phyloP scores from a whole-genome alignment of 53 echinoderm and acorn worm genomes.

The Holothuria leucospilota region DNA sequence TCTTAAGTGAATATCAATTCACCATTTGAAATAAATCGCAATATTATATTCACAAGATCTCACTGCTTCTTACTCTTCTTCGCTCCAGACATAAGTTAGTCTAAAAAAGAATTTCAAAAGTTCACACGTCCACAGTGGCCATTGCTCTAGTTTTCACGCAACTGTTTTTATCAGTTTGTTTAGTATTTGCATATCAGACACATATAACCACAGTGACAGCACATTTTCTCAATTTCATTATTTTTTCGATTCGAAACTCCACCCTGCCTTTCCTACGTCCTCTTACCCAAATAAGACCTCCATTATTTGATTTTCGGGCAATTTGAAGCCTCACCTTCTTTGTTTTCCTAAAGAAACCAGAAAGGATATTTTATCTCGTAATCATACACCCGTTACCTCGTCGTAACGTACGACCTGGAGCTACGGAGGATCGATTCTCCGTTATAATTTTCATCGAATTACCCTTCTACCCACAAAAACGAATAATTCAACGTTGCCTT shows the following conservation, averaged over 20 bases:
- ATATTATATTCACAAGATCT: too few relatives aligned
- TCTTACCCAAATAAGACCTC: slow-evolving; percentile 53
- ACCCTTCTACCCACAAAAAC: slow-evolving; percentile 45
- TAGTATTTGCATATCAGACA: too few relatives aligned
- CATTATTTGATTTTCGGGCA: slow-evolving; percentile 44
- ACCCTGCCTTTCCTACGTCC: slow-evolving; percentile 33
- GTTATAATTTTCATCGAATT: slow-evolving; percentile 46
- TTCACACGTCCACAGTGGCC: too few relatives aligned
- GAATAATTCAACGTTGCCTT: slow-evolving; percentile 54
- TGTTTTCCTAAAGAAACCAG: slow-evolving; percentile 15
- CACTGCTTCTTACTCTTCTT: too few relatives aligned
- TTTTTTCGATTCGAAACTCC: slow-evolving; percentile 17
- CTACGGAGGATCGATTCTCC: slow-evolving; percentile 22
- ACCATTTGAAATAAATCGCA: too few relatives aligned
- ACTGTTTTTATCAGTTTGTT: too few relatives aligned
- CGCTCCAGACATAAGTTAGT: too few relatives aligned
- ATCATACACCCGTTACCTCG: slow-evolving; percentile 52
- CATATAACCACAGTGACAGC: slow-evolving; percentile 44
- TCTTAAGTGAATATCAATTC: too few relatives aligned
- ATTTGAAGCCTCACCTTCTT: slow-evolving; percentile 33
- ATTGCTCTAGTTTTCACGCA: too few relatives aligned
- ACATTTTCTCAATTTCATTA: slow-evolving; percentile 40
- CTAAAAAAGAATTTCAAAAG: too few relatives aligned
- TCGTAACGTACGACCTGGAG: slow-evolving; percentile 29
- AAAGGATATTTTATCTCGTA: slow-evolving; percentile 50